These are phyloP conservation scores for Brachionus rubens DNA, from an alignment of 1,140 invertebrate species.

Conservation along the genomic window DNA sequence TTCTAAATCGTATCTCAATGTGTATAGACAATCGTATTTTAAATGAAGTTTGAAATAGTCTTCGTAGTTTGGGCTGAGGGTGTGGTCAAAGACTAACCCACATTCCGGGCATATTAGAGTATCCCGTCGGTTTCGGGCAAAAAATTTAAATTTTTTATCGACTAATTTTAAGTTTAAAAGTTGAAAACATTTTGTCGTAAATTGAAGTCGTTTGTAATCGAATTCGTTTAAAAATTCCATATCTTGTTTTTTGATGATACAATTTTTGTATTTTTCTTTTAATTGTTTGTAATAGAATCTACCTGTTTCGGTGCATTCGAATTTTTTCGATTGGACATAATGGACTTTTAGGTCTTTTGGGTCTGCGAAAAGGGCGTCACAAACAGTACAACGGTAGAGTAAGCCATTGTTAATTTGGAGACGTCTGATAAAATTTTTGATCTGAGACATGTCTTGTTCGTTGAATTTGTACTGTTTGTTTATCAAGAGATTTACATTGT, in stretches of 20 bases:
- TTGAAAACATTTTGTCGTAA: slow-evolving; percentile 7
- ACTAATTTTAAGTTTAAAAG: slow-evolving; percentile 2
- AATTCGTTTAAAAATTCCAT: not conserved
- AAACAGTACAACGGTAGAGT: not conserved
- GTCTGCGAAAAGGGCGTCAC: not conserved
- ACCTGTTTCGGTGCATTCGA: not conserved
- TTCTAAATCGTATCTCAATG: not conserved
- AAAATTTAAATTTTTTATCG: slow-evolving; percentile 12
- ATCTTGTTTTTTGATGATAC: not conserved
- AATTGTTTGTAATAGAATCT: not conserved
- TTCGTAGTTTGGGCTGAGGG: not conserved
- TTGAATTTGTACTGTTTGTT: slow-evolving; percentile 18
- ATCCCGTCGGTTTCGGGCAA: not conserved
- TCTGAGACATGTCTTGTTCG: slow-evolving; percentile 12
- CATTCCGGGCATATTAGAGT: slow-evolving; percentile 13
- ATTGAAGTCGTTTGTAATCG: not conserved
- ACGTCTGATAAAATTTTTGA: slow-evolving; percentile 5
- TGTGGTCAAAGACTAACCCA: slow-evolving; percentile 4
- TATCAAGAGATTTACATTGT: not conserved
- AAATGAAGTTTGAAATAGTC: not conserved
- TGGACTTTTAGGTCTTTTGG: slow-evolving; percentile 1
- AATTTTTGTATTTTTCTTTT: slow-evolving; percentile 19
- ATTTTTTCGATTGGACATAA: not conserved
- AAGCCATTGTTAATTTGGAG: not conserved
- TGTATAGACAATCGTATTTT: slow-evolving; percentile 38